phyloP scores from a whole-genome alignment of 1,140 invertebrate genomes.

The Aporrectodea caliginosa region DNA sequence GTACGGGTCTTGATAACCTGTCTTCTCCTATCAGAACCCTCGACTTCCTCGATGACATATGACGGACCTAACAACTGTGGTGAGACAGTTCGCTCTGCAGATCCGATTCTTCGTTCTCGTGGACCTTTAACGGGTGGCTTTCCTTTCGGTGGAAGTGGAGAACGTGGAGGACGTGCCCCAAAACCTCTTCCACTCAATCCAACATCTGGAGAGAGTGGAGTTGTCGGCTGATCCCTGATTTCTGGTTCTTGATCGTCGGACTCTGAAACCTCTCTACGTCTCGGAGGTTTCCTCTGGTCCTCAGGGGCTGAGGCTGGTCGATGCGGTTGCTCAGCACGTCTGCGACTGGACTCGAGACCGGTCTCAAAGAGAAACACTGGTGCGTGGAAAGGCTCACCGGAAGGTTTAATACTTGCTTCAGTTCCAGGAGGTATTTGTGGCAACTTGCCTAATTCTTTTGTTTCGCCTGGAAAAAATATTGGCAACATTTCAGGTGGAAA shows the following conservation, averaged over 20 bases:
- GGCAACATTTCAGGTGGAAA: no score
- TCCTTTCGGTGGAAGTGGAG: neutral
- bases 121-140: neutral
- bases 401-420: no score
- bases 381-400: neutral
- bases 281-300: neutral
- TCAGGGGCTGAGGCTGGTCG: neutral
- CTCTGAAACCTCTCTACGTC: neutral
- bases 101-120: neutral
- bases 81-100: neutral
- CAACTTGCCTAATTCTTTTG: no score
- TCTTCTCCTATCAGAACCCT: neutral
- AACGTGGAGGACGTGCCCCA: neutral
- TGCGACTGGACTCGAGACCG: neutral
- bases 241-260: neutral
- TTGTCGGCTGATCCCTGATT: no score
- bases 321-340: neutral
- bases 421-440: no score
- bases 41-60: neutral
- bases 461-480: no score
- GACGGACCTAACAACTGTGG: neutral
- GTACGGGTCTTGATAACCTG: constrained; percentile 21
- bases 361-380: neutral
- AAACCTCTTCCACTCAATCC: neutral
- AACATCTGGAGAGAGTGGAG: neutral